Evolutionary conservation across 2,888 invertebrate species (phyloP).

Genomic region (Drosophila stalkeri): DNA sequence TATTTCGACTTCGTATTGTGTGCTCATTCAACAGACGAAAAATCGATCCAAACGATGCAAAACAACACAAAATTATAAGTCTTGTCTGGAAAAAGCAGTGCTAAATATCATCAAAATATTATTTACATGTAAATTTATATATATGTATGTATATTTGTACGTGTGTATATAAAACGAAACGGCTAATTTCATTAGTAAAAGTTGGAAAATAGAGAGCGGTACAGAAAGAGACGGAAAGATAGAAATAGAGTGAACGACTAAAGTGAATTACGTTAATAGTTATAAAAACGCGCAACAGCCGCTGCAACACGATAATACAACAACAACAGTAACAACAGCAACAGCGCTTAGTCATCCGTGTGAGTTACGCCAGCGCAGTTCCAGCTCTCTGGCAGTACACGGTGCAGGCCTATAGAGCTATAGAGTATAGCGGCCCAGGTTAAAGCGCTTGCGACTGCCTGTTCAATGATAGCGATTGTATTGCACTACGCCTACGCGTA

Average conservation of each 20-base stretch:
- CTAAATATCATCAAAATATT: constrained; percentile 11
- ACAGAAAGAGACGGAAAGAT: constrained; percentile 6
- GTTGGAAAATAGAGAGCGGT: constrained; percentile 17
- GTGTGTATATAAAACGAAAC: constrained; percentile 3
- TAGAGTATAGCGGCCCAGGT: not conserved
- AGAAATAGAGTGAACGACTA: constrained; percentile 14
- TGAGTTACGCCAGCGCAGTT: constrained; percentile 67
- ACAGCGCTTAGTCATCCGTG: constrained; percentile 74
- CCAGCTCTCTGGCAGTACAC: constrained; percentile 41
- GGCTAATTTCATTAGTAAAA: constrained; percentile 38
- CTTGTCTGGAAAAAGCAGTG: constrained; percentile 10
- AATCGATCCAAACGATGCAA: constrained; percentile 50
- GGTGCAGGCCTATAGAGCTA: constrained; percentile 7
- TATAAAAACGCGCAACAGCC: constrained; percentile 52
- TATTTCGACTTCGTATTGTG: constrained; percentile 11
- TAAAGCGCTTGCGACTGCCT: constrained; percentile 20
- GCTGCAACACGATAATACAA: constrained; percentile 25
- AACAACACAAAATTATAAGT: constrained; percentile 29
- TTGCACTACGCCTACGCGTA: constrained; percentile 48
- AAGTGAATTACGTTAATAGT: constrained; percentile 71
- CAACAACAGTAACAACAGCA: constrained; percentile 30
- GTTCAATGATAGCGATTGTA: constrained; percentile 52
- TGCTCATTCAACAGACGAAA: constrained; percentile 35
- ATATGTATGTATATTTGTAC: not conserved
- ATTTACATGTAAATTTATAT: not conserved